Evolutionary conservation across 1,140 invertebrate genomes (phyloP), one percentile per base, ranked within the genome.

Genomic region (Heliconius eleuchia): DNA sequence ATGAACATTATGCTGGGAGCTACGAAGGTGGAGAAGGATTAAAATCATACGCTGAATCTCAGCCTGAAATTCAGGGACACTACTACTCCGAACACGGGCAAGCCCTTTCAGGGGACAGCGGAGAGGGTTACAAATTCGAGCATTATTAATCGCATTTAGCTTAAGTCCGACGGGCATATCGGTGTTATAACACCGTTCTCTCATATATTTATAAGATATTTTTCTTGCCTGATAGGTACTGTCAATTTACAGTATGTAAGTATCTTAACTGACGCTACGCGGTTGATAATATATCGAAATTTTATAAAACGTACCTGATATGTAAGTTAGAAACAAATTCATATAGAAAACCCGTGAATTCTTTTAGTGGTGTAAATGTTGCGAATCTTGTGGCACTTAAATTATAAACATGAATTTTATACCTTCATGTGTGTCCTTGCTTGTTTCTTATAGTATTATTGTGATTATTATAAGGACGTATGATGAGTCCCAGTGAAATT

Each of bases 401-500:
- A 83, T 86, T 82, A 83, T 83, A 78, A 52, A 80, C 81, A 74
- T 83, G 77, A 82, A 74, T 81, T 74, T 82, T 79, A 79, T 42
- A 11, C 52, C 60, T 76, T 72, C 34, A 57, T 76, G 80, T 86
- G 70, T 85, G 78, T 82, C 74, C 85, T 84, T 82, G 85, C 85
- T 90, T 90, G 86, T 86, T 86, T 86, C 81, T 86, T 82, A 82
- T 84, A 85, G 75, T 88, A 84, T 87, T 89, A 80, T 87, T 72
- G 60, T 77, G 55, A 76, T 75, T 71, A 80, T 87, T 80, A 84
- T 82, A 83, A 87, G 82, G 84, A 73, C 84, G 85, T 83, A 83
- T 82, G 84, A 80, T 83, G 86, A 86, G 89, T 92, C 86, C 89
- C 88, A 90, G 91, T 92, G 86, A 91, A 94, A 91, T 91, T 94